Conservation (phyloP, 1,140 invertebrate species). For the Tyrophagus putrescentiae region DNA sequence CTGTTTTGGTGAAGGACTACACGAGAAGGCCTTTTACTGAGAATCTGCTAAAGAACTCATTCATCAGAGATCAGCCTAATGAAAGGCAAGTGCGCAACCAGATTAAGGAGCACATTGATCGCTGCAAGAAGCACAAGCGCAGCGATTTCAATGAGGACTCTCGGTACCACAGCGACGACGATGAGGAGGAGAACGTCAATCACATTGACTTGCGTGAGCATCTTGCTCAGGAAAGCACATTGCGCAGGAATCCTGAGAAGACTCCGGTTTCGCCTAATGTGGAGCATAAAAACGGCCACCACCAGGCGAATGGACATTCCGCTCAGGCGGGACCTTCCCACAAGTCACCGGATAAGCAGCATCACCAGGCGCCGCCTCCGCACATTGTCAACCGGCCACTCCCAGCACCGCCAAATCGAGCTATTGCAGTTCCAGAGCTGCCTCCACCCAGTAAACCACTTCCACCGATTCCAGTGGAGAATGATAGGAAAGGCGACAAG, state of each 20-base stretch:
- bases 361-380: constrained; percentile 4
- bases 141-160: constrained; percentile 28
- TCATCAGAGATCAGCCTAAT: constrained; percentile 93
- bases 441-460: constrained; percentile 55
- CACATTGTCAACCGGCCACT: constrained; percentile 71
- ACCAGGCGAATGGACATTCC: background rate
- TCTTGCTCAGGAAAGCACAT: constrained; percentile 20
- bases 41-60: constrained; percentile 88
- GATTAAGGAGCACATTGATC: constrained; percentile 96
- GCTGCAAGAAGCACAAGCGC: constrained; percentile 41
- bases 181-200: constrained; percentile 32
- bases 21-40: constrained; percentile 95
- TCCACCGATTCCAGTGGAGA: constrained; percentile 62
- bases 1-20: constrained; percentile 89
- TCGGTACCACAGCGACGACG: constrained; percentile 33
- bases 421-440: constrained; percentile 43
- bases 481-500: constrained; percentile 31
- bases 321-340: constrained; percentile 16
- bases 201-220: constrained; percentile 16
- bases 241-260: constrained; percentile 24
- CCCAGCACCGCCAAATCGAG: constrained; percentile 77
- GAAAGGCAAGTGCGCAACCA: constrained; percentile 94
- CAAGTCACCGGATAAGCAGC: background rate
- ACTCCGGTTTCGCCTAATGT: constrained; percentile 8
- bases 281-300: background rate